These are phyloP conservation scores for Teleogryllus occipitalis DNA, from an alignment of 1,140 invertebrate genomes.

Conservation along the genomic window DNA sequence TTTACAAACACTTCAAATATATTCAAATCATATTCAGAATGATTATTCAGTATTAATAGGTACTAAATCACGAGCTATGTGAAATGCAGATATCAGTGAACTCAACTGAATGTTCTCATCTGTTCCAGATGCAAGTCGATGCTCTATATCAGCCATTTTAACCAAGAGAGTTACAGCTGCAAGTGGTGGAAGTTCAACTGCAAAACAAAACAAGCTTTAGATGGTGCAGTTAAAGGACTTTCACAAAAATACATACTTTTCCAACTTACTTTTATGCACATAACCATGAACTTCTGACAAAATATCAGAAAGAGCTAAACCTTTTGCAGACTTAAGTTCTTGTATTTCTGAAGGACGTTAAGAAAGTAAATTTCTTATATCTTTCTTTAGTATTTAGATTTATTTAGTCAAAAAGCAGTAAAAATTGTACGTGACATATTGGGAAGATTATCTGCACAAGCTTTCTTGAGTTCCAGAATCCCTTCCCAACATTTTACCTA, in stretches of 20 bases:
- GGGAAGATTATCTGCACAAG: no score
- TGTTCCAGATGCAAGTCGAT: conserved; percentile 63
- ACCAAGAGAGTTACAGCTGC: conserved; percentile 65
- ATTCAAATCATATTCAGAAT: no score
- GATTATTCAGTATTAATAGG: neutral
- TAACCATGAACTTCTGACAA: conserved; percentile 78
- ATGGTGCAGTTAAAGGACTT: neutral
- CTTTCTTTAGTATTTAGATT: neutral
- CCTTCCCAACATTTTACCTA: no score
- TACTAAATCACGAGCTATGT: conserved; percentile 43
- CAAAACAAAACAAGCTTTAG: neutral
- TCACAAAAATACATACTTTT: neutral
- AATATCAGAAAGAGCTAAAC: conserved; percentile 83
- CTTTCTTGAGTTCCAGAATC: no score
- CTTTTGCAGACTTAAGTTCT: conserved; percentile 75
- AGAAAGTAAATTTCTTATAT: conserved; percentile 11
- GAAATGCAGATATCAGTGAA: conserved; percentile 69
- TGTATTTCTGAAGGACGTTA: conserved; percentile 60
- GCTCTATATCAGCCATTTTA: conserved; percentile 76
- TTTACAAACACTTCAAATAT: no score
- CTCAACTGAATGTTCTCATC: conserved; percentile 80
- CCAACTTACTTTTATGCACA: conserved; percentile 74
- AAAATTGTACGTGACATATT: no score
- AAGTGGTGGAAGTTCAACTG: conserved; percentile 73
- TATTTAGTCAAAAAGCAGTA: no score